Conservation (phyloP, 1,140 invertebrate genomes). For the Zaprionus ornatus region DNA sequence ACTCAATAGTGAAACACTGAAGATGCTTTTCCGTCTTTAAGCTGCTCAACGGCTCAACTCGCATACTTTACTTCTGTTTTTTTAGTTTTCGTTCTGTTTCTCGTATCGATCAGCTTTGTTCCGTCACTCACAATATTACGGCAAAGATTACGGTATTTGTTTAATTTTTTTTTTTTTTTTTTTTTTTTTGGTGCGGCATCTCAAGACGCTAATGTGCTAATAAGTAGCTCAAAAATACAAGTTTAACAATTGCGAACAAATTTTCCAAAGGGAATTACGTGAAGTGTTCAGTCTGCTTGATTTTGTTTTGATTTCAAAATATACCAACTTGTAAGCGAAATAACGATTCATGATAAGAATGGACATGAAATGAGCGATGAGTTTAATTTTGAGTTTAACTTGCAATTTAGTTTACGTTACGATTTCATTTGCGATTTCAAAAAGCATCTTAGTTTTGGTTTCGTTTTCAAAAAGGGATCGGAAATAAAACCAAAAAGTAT, state of each 20-base stretch:
- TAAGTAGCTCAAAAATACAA: conserved; percentile 79
- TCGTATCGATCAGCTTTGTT: conserved; percentile 59
- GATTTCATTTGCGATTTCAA: conserved; percentile 68
- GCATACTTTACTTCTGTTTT: conserved; percentile 82
- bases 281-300: conserved; percentile 56
- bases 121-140: conserved; percentile 65
- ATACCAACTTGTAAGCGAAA: conserved; percentile 70
- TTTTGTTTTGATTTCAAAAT: conserved; percentile 68
- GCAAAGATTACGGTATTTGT: conserved; percentile 30
- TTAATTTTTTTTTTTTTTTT: conserved; percentile 38
- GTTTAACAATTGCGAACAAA: conserved; percentile 68
- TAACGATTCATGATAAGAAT: conserved; percentile 53
- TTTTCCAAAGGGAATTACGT: conserved; percentile 68
- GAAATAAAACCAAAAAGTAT: conserved; percentile 62
- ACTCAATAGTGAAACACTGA: conserved; percentile 83
- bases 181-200: conserved; percentile 71
- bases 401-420: conserved; percentile 39
- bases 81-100: conserved; percentile 30
- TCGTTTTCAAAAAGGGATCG: conserved; percentile 36
- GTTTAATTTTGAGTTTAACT: conserved; percentile 61
- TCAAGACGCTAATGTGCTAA: conserved; percentile 79
- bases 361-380: conserved; percentile 79
- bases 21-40: conserved; percentile 82
- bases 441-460: conserved; percentile 83
- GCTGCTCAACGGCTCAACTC: conserved; percentile 49